Evolutionary conservation across 2,888 invertebrate species (phyloP), one percentile per base, ranked within the genome.

Genomic region (Caenorhabditis sp.): DNA sequence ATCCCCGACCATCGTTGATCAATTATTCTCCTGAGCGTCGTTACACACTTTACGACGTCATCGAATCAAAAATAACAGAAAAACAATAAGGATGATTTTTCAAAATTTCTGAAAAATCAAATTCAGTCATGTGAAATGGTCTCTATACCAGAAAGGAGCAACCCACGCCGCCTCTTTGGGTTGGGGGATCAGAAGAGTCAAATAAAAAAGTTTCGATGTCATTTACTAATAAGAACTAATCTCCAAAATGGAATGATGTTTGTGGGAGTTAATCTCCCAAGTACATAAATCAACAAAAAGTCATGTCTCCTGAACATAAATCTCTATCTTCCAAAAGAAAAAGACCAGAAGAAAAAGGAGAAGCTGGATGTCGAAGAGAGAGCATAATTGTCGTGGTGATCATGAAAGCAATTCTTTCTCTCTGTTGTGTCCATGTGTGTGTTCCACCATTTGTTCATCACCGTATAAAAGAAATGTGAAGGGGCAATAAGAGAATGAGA

Each of bases 41-140:
- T 66, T 66, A 66, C 63, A 64, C 63, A 64, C 41, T 31, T 66
- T 64, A 64, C 66, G 66, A 66, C 66, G 66, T 66, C 66, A 66
- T 66, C 49, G 31, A 31, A 49, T 22, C 22, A 66, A 49, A 49
- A 64, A 49, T 49, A 49, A 31, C 22, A 31, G 31, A 22, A 66
- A 66, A 49, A 66, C 19, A 38, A 51, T 31, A 22, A 14, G 5
- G n/a, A 47, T 64, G 47, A 64, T 47, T n/a, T 22, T 49, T 64
- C 26, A 10, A 38, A 38, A 2, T n/a, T n/a, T n/a, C n/a, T n/a
- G n/a, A n/a, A 3, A 28, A 54, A 51, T 8, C 19, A 31, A 68
- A 19, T 26, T 66, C 66, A 51, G 49, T 49, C 31, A 66, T 51
- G 66, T 66, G 66, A 51, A 66, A 66, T 66, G 66, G 51, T 66